Base-by-base conservation (phyloP, 2,113 vertebrate genomes). In the Aleadryas rufinucha region DNA sequence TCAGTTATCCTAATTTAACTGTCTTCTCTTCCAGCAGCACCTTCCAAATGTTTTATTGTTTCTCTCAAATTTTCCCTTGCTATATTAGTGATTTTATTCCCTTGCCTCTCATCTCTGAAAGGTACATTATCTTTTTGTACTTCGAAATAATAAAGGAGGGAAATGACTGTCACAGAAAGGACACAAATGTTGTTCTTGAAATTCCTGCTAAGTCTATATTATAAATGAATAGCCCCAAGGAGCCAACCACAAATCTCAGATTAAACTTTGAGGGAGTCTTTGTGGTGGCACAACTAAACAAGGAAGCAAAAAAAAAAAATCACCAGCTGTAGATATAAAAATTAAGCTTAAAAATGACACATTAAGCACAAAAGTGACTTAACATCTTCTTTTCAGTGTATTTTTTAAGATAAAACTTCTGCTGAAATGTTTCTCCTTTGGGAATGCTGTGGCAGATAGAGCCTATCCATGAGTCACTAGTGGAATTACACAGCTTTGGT, bases 1-100 rank as follows among this genome's bases (percentile, higher is more conserved):
- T 85, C 69, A 74, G 63, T 93, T 94, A 95, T 56, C 54, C 71
- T 76, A 76, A 89, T 86, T 88, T 82, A 93, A 81, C 75, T 74
- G 59, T 69, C 89, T 85, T 72, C 61, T 83, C 82, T 82, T 95
- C 49, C 69, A 93, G 60, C 49, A 69, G 33, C n/a, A 87, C 11
- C 59, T 91, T 59, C 47, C 53, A 87, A 91, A 72, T 56, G 68
- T 89, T 90, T 87, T 53, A 82, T 54, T 84, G 68, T 31, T 83
- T 54, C 79, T 88, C 82, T 89, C 72, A 23, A n/a, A 37, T 90
- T 75, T 87, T 59, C 31, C 31, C 33, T 49, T 94, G 71, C 63
- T 94, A 19, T 31, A 90, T 83, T 59, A 74, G 59, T 57, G 41
- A 64, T 64, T 91, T 82, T 84, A 91, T 72, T 72, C 68, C 59